These are phyloP conservation scores for Eucera pruinosa DNA, from an alignment of 2,888 invertebrate genomes.

Conservation along the genomic window DNA sequence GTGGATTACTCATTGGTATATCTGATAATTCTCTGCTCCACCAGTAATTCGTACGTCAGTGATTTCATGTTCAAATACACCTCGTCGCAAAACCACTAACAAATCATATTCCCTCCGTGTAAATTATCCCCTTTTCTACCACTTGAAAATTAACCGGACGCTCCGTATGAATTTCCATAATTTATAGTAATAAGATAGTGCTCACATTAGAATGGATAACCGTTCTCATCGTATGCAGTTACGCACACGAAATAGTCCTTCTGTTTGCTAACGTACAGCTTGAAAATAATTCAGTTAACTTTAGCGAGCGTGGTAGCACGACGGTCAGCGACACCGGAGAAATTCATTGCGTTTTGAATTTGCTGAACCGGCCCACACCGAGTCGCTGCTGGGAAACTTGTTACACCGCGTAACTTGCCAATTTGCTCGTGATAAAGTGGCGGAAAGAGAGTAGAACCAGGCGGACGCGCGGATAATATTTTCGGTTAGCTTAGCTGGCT, in stretches of 20 bases:
- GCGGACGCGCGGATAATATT: slow-evolving; percentile 31
- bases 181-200: not conserved
- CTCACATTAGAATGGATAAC: not conserved
- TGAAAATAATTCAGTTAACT: slow-evolving; percentile 48
- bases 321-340: slow-evolving; percentile 35
- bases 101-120: no score
- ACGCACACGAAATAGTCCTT: not conserved
- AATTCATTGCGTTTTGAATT: slow-evolving; percentile 46
- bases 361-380: slow-evolving; percentile 17
- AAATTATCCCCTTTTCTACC: no score
- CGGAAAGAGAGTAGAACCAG: slow-evolving; percentile 7
- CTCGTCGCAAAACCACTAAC: no score
- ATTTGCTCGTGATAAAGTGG: slow-evolving; percentile 49
- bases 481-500: slow-evolving; percentile 1
- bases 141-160: not conserved
- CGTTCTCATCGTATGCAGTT: not conserved
- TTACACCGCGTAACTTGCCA: slow-evolving; percentile 50
- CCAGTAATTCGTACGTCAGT: no score
- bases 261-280: not conserved
- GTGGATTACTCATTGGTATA: no score
- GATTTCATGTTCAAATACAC: no score
- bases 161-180: not conserved
- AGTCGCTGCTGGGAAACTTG: slow-evolving; percentile 27
- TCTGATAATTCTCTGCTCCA: no score
- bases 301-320: slow-evolving; percentile 1